These are phyloP conservation scores for Atta colombica DNA, from an alignment of 1,140 invertebrate genomes.

Conservation along the genomic window DNA sequence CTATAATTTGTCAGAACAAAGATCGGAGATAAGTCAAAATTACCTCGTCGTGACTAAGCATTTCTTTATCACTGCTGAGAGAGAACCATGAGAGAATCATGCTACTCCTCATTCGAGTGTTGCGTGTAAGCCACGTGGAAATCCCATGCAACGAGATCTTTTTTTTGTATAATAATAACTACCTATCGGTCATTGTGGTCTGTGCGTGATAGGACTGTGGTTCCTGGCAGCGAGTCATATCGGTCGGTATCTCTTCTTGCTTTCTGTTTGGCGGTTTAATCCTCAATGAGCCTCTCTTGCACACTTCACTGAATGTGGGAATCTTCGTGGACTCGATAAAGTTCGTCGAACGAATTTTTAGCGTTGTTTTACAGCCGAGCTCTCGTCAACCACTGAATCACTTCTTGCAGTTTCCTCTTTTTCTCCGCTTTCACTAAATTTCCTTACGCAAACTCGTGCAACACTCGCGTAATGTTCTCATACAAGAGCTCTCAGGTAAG, in stretches of 20 bases:
- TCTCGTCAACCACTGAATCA: slow-evolving; percentile 36
- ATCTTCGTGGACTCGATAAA: slow-evolving; percentile 31
- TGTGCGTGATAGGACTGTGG: slow-evolving; percentile 63
- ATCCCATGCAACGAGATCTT: neutral
- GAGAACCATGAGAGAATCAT: neutral
- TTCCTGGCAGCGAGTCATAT: slow-evolving; percentile 78
- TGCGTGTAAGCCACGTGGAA: neutral
- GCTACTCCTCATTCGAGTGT: neutral
- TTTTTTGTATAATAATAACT: slow-evolving; percentile 29
- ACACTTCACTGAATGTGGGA: slow-evolving; percentile 78
- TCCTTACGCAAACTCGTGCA: slow-evolving; percentile 47
- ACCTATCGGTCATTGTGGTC: slow-evolving; percentile 72
- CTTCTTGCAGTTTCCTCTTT: neutral
- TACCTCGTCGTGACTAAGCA: slow-evolving; percentile 35
- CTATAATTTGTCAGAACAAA: neutral
- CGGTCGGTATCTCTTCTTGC: slow-evolving; percentile 54
- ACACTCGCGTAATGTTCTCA: slow-evolving; percentile 33
- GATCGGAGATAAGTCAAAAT: neutral
- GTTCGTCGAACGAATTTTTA: slow-evolving; percentile 35
- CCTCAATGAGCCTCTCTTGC: slow-evolving; percentile 54
- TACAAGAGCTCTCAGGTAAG: neutral
- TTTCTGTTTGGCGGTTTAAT: neutral
- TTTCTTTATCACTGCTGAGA: slow-evolving; percentile 31
- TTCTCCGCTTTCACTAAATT: neutral
- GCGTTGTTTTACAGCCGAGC: neutral